A percentile compares a stretch with the other conserved stretches of the same genome.
Evolutionary conservation across 1,140 invertebrate species (phyloP).

Genomic region (Pararge aegeria): DNA sequence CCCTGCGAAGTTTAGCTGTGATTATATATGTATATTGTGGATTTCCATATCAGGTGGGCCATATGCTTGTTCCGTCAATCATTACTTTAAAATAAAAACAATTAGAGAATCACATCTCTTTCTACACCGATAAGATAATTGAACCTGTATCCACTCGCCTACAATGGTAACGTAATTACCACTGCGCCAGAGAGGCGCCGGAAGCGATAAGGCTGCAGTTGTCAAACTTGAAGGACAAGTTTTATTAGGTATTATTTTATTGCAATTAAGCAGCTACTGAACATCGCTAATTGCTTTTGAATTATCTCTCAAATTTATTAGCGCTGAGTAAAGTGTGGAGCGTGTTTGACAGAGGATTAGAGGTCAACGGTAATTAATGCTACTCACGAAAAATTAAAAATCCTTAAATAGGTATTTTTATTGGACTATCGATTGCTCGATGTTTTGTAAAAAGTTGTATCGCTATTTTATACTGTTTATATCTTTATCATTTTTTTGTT

Average conservation of each 20-base stretch:
- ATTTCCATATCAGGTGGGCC: too few species aligned
- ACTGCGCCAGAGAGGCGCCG: background rate
- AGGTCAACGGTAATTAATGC: background rate
- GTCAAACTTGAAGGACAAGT: conserved; percentile 14
- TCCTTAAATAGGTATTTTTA: too few species aligned
- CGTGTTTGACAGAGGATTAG: background rate
- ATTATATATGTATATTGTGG: too few species aligned
- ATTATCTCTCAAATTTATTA: conserved; percentile 17
- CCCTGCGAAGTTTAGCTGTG: too few species aligned
- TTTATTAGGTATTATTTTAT: conserved; percentile 11
- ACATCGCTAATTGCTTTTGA: conserved; percentile 12
- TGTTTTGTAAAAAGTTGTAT: too few species aligned
- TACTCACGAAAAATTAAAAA: too few species aligned
- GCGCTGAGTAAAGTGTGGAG: background rate
- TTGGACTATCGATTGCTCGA: too few species aligned
- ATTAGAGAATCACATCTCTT: background rate
- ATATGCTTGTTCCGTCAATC: too few species aligned
- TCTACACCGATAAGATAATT: background rate
- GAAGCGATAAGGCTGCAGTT: conserved; percentile 14
- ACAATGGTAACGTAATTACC: background rate
- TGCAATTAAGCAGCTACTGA: conserved; percentile 10
- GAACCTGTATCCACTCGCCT: background rate
- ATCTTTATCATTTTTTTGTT: too few species aligned
- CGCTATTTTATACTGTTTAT: too few species aligned
- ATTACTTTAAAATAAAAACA: too few species aligned